Base-by-base conservation (phyloP, 2,888 invertebrate genomes). In the Coecobrya sp. region DNA sequence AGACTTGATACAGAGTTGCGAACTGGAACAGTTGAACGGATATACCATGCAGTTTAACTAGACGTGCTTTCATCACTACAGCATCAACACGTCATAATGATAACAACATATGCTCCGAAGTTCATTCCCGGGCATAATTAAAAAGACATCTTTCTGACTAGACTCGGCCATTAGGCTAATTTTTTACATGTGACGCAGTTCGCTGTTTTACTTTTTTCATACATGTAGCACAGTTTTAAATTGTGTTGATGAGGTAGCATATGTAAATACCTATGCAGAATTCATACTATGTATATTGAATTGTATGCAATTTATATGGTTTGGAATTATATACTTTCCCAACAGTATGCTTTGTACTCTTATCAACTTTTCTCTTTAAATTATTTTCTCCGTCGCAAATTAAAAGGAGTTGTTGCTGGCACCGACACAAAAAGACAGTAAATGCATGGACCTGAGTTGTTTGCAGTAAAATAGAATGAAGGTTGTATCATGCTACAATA, bases 391-490 rank as follows among this genome's bases (percentile, higher is more conserved):
- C 52, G 22, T 13, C 13, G n/a, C 52, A 79, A 79, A 79, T 79
- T 79, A 79, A 79, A 79, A 79, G 27, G 45, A 49, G 27, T 22
- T 62, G 85, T 86, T 86, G 65, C 70, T 86, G 85, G 70, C 85
- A 70, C 70, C 27, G 68, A 25, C 85, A 70, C 85, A 68, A 86
- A 84, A 27, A 42, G n/a, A 22, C 42, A 52, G 13, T n/a, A n/a
- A 79, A 59, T 62, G 59, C 19, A 82, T n/a, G n/a, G n/a, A n/a
- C n/a, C 59, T 62, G 62, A 82, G 62, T 19, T 42, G 13, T 52
- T 52, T 25, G 7, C 13, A 8, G 45, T 25, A 27, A 79, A 79
- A 52, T 79, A 79, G 27, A 79, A 79, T 27, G 79, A 79, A 52
- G 16, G 16, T 10, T 52, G n/a, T 19, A 45, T 3, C 2, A 22